phyloP scores from a whole-genome alignment of 2,888 invertebrate species.

The Halictus quadricinctus region DNA sequence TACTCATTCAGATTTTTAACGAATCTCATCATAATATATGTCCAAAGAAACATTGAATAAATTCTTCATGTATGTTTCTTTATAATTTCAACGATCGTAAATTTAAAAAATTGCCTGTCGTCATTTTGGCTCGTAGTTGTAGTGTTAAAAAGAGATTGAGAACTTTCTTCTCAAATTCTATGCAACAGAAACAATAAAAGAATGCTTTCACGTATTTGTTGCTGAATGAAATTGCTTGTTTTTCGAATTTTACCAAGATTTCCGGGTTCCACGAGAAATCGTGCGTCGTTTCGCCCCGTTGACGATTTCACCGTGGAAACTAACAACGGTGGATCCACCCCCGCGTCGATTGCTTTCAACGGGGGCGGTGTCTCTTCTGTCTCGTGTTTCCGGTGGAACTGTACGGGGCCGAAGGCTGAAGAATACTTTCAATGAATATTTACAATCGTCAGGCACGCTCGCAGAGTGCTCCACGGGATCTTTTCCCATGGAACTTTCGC shows the following conservation, averaged over 20 bases:
- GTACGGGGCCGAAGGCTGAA: neutral
- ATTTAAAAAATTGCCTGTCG: neutral
- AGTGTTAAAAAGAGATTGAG: no score
- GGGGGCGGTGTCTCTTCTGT: neutral
- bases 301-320: slow-evolving; percentile 12
- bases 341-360: slow-evolving; percentile 1
- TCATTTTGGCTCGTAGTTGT: no score
- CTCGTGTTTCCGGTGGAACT: neutral
- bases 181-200: neutral
- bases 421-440: slow-evolving; percentile 20
- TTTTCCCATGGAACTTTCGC: neutral
- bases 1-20: no score
- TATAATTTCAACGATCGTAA: neutral
- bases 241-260: neutral
- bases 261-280: neutral
- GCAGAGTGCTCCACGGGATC: slow-evolving; percentile 8
- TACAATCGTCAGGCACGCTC: slow-evolving; percentile 18
- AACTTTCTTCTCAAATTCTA: no score
- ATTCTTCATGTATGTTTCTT: neutral
- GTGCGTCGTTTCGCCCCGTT: neutral
- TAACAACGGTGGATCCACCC: neutral
- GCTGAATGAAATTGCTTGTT: neutral
- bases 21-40: no score
- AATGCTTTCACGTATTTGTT: neutral
- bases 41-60: neutral